These are phyloP conservation scores for Sarcophaga peregrina DNA, from an alignment of 1,140 invertebrate species.

Conservation along the genomic window DNA sequence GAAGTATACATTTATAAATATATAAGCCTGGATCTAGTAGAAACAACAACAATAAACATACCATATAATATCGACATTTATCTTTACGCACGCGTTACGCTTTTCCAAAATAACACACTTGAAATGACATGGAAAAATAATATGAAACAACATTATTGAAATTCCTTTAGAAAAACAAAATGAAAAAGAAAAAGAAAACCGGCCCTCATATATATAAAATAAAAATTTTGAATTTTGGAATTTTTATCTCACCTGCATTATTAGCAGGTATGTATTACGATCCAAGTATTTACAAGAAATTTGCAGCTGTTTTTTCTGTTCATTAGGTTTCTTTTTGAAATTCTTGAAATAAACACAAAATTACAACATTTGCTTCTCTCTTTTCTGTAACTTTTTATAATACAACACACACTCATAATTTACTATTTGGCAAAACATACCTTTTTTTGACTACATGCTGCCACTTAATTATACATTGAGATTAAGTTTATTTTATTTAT, in stretches of 20 bases:
- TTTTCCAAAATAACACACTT: neutral
- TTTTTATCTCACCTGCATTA: constrained; percentile 31
- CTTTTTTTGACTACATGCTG: no score
- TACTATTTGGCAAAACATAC: neutral
- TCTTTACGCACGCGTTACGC: constrained; percentile 20
- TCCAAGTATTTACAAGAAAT: neutral
- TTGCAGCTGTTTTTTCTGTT: constrained; percentile 33
- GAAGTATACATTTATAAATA: neutral
- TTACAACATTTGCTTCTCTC: neutral
- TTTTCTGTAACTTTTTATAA: neutral
- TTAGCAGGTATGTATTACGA: neutral
- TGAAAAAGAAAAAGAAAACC: neutral
- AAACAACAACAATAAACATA: neutral
- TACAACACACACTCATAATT: neutral
- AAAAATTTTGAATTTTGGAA: neutral
- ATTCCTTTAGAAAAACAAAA: constrained; percentile 5
- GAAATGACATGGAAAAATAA: neutral
- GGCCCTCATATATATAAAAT: constrained; percentile 18
- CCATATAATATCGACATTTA: neutral
- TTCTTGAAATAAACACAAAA: no score
- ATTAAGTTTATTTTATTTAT: no score
- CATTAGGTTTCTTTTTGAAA: no score
- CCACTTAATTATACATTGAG: no score
- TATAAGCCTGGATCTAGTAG: neutral
- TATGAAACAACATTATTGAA: neutral